Evolutionary conservation across 2,888 invertebrate species (phyloP).

Genomic region (Anthoptus insignis): DNA sequence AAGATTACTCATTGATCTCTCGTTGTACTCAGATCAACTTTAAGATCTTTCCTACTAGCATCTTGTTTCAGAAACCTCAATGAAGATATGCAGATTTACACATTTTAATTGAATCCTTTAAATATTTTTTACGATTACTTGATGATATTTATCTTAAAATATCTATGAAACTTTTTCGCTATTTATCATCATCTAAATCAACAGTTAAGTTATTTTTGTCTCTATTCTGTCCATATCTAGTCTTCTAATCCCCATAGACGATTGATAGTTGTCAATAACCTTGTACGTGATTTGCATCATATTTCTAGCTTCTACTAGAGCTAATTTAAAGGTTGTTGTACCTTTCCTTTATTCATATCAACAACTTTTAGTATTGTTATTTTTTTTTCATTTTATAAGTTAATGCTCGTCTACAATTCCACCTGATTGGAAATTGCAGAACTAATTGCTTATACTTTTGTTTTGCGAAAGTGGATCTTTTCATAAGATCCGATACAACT

Average conservation of each 20-base stretch:
- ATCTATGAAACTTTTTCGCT: too few species aligned
- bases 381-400: background rate
- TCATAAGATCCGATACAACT: background rate
- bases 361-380: background rate
- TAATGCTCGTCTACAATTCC: too few species aligned
- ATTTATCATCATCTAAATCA: background rate
- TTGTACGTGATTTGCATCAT: constrained; percentile 7
- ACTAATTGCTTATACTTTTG: background rate
- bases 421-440: background rate
- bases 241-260: background rate
- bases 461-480: background rate
- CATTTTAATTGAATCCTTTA: too few species aligned
- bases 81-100: too few species aligned
- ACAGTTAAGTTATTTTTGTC: background rate
- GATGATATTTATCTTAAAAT: too few species aligned
- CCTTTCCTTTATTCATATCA: background rate
- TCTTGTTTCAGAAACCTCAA: too few species aligned
- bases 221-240: background rate
- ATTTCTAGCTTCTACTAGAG: background rate
- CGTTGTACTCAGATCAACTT: too few species aligned
- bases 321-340: background rate
- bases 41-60: too few species aligned
- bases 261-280: background rate
- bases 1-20: too few species aligned
- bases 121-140: too few species aligned